These are phyloP conservation scores for Tachyglossus aculeatus DNA, from an alignment of 2,797 vertebrate species.

Conservation along the genomic window DNA sequence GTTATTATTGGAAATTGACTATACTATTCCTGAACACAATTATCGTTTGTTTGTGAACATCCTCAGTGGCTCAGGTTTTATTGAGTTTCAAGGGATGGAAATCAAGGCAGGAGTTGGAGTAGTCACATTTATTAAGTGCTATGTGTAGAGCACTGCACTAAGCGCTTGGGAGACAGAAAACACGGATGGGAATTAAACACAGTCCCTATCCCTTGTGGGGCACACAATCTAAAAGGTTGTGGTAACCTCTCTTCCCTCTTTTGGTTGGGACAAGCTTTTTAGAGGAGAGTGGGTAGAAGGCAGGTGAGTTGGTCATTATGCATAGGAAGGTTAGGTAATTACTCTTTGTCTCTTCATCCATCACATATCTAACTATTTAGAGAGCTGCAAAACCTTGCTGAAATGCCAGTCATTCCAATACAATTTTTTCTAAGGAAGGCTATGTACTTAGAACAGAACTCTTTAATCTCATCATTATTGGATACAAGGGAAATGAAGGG, in stretches of 20 bases:
- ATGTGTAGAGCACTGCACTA: too few relatives aligned
- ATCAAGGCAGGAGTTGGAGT: too few relatives aligned
- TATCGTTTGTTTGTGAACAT: too few relatives aligned
- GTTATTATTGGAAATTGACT: too few relatives aligned
- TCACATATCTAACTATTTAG: constrained; percentile 29
- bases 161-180: too few relatives aligned
- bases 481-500: constrained; percentile 48
- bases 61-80: too few relatives aligned
- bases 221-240: neutral
- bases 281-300: too few relatives aligned
- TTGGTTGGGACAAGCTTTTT: neutral
- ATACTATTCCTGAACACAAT: too few relatives aligned
- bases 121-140: too few relatives aligned
- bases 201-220: too few relatives aligned
- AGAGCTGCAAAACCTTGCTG: constrained; percentile 52
- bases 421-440: constrained; percentile 17
- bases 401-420: constrained; percentile 53
- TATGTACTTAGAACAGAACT: constrained; percentile 43
- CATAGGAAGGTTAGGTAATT: neutral
- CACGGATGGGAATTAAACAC: too few relatives aligned
- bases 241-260: neutral
- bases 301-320: neutral
- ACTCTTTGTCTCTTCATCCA: neutral
- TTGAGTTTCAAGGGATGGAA: too few relatives aligned
- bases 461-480: constrained; percentile 62